These are phyloP conservation scores for Mus musculus DNA, from an alignment of 2,113 vertebrate genomes.

Conservation along the genomic window DNA sequence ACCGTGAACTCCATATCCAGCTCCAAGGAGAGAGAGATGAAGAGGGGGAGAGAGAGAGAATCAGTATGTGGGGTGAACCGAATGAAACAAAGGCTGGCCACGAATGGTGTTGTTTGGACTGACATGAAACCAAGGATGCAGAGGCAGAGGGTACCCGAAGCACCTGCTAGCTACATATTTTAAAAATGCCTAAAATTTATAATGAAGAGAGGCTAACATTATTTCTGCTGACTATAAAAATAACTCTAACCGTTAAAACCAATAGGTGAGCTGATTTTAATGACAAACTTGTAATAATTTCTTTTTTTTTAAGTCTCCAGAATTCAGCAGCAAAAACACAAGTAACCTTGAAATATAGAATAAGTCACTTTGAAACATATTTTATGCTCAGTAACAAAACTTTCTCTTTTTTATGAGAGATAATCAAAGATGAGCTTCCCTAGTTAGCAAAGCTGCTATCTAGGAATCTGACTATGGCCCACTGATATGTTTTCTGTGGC, in stretches of 20 bases:
- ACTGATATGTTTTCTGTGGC: conserved; percentile 23
- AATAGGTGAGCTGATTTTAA: not conserved
- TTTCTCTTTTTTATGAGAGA: conserved; percentile 15
- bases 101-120: not conserved
- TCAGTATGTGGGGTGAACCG: not conserved
- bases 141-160: not conserved
- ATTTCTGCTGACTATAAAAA: conserved; percentile 9
- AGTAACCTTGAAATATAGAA: not conserved
- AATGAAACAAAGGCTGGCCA: not conserved
- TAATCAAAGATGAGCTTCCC: conserved; percentile 9
- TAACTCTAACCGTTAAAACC: not conserved
- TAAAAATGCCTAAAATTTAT: conserved; percentile 17
- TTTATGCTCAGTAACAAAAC: conserved; percentile 17
- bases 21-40: not conserved
- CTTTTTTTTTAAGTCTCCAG: conserved; percentile 10
- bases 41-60: not conserved
- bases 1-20: not conserved
- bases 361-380: conserved; percentile 33
- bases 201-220: conserved; percentile 21
- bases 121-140: not conserved
- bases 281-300: not conserved
- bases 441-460: conserved; percentile 5
- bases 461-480: not conserved
- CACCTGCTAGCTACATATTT: conserved; percentile 2
- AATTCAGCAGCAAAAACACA: conserved; percentile 38